Percentiles rank a stretch among this genome's conserved stretches.
Conservation (phyloP, 2,888 invertebrate species). For the Megaustenia siamemsis region DNA sequence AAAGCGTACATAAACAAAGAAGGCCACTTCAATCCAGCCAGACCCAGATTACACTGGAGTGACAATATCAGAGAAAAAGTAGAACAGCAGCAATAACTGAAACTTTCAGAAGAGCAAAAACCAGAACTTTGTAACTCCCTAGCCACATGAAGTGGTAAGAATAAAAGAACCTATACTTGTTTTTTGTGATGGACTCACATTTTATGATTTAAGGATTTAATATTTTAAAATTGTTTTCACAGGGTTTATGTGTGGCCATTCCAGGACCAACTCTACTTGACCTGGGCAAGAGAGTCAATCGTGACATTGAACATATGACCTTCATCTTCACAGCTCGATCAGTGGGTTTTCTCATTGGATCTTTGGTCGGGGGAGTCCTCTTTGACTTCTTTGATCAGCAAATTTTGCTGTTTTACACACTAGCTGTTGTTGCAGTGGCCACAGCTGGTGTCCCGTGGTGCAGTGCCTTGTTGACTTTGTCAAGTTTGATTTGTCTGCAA, state of each 20-base stretch:
- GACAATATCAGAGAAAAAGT: too few species aligned
- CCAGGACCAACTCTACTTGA: conserved; percentile 80
- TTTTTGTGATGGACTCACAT: too few species aligned
- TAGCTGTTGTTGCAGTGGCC: conserved; percentile 78
- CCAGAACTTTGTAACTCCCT: too few species aligned
- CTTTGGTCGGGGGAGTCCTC: conserved; percentile 78
- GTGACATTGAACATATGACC: conserved; percentile 75
- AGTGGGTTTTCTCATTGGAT: conserved; percentile 80
- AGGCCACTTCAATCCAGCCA: too few species aligned
- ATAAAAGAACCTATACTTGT: too few species aligned
- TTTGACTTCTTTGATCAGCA: conserved; percentile 79
- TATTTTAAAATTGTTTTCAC: conserved; percentile 52
- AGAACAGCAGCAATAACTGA: too few species aligned
- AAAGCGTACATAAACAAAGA: too few species aligned
- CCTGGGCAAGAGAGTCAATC: conserved; percentile 75
- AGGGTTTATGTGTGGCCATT: conserved; percentile 81
- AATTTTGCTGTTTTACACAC: conserved; percentile 78
- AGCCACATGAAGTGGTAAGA: too few species aligned
- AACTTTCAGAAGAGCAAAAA: too few species aligned
- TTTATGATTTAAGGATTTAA: too few species aligned
- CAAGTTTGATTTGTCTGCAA: conserved; percentile 77
- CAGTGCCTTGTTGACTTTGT: conserved; percentile 74
- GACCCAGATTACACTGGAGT: too few species aligned
- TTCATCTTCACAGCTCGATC: conserved; percentile 80
- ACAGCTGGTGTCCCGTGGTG: conserved; percentile 80